Evolutionary conservation across 2,113 vertebrate species (phyloP), one percentile per base, ranked within the genome.

Genomic region (Acrocephalus kingi): DNA sequence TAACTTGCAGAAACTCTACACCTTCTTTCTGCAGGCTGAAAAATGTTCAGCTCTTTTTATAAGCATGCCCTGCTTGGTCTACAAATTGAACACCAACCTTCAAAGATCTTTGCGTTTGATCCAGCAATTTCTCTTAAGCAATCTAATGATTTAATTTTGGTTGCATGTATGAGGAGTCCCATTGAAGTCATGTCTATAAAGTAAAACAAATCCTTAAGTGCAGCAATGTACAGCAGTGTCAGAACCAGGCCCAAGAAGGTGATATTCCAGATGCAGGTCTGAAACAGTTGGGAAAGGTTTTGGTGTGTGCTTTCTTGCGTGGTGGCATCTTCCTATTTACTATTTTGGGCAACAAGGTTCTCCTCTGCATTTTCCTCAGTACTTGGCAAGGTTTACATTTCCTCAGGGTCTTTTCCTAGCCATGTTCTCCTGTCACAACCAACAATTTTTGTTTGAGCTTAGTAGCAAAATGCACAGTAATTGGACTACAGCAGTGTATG

Each of bases 381-480:
- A 54, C 41, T 81, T 89, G 41, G 15, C 41, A 81, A 90, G 25
- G 64, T 84, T 92, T 94, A 80, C 9, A 45, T 92, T 84, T 94
- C 83, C 79, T 68, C 62, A 95, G 56, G 39, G 46, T 20, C 37
- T 81, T 85, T 81, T 58, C 13, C n/a, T 56, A 92, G 83, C 37
- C 61, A 28, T 22, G 54, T 87, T 90, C 73, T 92, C 41, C 76
- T 92, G 73, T 76, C 96, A 93, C 75, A 90, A 61, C 45, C 64
- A 72, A 56, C 73, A 84, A 27, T 73, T 94, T 93, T 90, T 89
- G 49, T 84, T 87, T 51, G 66, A 54, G 46, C 31, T 89, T 48
- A 86, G 66, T 28, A 86, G 61, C 48, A 73, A 72, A 90, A 94
- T 84, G 52, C 45, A 87, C 73, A 64, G 46, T 95, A 96, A 88